A percentile compares a stretch with the other conserved stretches of the same genome.
Evolutionary conservation across 2,113 vertebrate genomes (phyloP).

Genomic region (Lampris incognitus): DNA sequence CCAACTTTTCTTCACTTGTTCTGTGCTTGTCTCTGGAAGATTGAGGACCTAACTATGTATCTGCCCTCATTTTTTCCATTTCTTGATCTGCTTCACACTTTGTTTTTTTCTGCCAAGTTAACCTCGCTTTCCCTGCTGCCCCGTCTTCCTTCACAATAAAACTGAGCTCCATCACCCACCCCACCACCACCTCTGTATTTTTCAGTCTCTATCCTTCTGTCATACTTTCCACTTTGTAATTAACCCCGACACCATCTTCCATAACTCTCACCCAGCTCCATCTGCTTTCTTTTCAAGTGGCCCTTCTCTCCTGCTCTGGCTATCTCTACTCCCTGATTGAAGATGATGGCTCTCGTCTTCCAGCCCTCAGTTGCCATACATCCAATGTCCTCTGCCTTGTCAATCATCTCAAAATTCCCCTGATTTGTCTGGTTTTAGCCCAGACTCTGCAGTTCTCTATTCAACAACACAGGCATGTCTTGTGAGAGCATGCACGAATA

Average conservation of each 20-base stretch:
- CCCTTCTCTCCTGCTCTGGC: neutral
- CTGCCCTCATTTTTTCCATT: too few relatives aligned
- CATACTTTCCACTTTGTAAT: too few relatives aligned
- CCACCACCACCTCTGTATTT: neutral
- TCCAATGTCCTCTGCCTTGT: neutral
- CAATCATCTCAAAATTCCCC: neutral
- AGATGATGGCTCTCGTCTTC: neutral
- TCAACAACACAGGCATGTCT: neutral
- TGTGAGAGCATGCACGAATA: too few relatives aligned
- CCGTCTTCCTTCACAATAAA: conserved; percentile 3
- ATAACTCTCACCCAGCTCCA: neutral
- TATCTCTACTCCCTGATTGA: neutral
- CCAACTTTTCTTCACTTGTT: too few relatives aligned
- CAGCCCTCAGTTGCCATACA: neutral
- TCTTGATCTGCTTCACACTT: too few relatives aligned
- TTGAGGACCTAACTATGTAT: too few relatives aligned
- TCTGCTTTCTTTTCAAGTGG: neutral
- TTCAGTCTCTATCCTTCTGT: too few relatives aligned
- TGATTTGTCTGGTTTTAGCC: neutral
- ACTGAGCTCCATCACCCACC: neutral
- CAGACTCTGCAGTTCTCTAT: neutral
- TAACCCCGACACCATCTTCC: neutral
- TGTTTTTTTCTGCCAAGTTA: neutral
- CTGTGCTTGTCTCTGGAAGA: too few relatives aligned
- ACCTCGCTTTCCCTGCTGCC: conserved; percentile 2